Evolutionary conservation across 2,113 vertebrate genomes (phyloP), one percentile per base, ranked within the genome.

Genomic region (Leucopternis melanops): DNA sequence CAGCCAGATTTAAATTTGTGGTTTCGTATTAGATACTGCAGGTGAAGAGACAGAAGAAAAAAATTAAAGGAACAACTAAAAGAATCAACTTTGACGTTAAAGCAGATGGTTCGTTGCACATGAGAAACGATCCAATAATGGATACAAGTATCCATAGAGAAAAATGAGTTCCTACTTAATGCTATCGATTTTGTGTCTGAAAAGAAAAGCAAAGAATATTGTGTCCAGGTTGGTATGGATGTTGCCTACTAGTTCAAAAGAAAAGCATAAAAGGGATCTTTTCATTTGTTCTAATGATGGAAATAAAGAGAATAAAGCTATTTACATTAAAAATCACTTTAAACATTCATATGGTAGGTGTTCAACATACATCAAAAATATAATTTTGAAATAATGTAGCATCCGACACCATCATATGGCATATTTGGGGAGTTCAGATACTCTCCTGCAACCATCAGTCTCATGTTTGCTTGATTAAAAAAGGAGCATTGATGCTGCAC

Each of bases 91-190:
- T 92, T 84, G 83, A 91, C 57, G 4, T 94, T 96, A 85, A 94
- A 90, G 70, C 86, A 91, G 66, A 92, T 81, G 86, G 77, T 91
- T 94, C 10, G 0, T 91, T 94, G 86, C 86, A 94, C 81, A 58
- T 94, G 86, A 94, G 88, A 92, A 94, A 95, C 87, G 83, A 96
- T 94, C 77, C 86, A 94, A 82, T 94, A 95, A 92, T 54, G 36
- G 91, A 61, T 91, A 95, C 80, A 92, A 75, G 91, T 91, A 87
- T 88, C 91, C 70, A 79, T 9, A 87, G 77, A 92, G 73, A 94
- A 95, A 95, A 94, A 91, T 6, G 6, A 55, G 57, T 85, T 94
- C 72, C 86, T 96, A 45, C 80, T 81, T 93, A 92, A 94, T 89
- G 81, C 66, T 75, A 81, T 91, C 0, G 58, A 92, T 96, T 91